Base-by-base conservation (phyloP, 2,113 vertebrate species). In the Elachura formosa region DNA sequence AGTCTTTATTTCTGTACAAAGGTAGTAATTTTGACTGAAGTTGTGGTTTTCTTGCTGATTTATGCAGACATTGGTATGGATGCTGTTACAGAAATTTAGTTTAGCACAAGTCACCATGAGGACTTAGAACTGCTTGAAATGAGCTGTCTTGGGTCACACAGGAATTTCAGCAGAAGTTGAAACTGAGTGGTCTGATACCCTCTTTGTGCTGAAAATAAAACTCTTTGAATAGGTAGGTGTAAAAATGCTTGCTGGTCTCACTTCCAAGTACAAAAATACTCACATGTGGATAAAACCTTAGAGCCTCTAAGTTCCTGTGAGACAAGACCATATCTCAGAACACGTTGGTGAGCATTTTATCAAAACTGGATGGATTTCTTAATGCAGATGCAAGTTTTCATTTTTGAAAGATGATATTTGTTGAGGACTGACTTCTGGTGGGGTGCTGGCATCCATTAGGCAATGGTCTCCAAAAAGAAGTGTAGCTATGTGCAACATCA, bases 151-250 rank as follows among this genome's bases (percentile, higher is more conserved):
- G 63, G 48, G 55, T 85, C 76, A 67, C 36, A 19, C 40, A 88
- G 63, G 84, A 93, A 75, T 96, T 96, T 96, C 89, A 49, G 43
- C 59, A 77, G 78, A 90, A 93, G 66, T 22, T 74, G 95, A 94
- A 96, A 92, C 95, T 72, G 34, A 74, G 22, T 12, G 20, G 68
- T 90, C 71, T 66, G 90, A 95, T 92, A 93, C 63, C 23, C 8
- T 84, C 33, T 94, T 64, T 61, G 52, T 77, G 74, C 86, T 93
- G 86, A 93, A 91, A 96, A 86, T 86, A 90, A 83, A 93, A 66
- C 7, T 26, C 71, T 92, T 38, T 96, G 63, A 93, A 93, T 91
- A 84, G 43, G 16, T 80, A 80, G 43, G 64, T 95, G 36, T 84
- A 78, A 95, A 90, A 96, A 85, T 83, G 67, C 41, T 82, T 72